Conservation (phyloP, 64 coral and sea anemone species). For the Montipora efflorescens region DNA sequence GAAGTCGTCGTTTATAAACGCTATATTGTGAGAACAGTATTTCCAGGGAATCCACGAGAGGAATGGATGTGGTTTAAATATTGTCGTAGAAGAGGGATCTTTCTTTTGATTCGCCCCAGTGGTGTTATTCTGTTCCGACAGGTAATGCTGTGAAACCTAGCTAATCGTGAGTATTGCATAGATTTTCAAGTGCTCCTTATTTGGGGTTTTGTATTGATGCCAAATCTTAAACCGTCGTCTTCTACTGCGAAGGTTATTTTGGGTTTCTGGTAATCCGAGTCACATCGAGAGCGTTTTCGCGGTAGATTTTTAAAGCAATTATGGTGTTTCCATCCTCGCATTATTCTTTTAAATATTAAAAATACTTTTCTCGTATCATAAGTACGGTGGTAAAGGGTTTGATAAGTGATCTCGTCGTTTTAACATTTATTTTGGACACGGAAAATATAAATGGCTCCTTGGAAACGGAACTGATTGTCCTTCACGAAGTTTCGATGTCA, state of each 20-base stretch:
- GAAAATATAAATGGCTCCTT: not conserved
- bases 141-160: constrained; percentile 46
- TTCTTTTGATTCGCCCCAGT: constrained; percentile 32
- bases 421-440: not conserved
- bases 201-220: not conserved
- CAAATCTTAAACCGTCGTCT: not conserved
- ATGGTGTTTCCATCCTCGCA: constrained; percentile 35
- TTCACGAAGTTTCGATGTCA: constrained; percentile 14
- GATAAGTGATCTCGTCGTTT: not conserved
- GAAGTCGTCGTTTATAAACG: constrained; percentile 32
- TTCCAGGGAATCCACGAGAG: constrained; percentile 79
- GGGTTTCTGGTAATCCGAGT: not conserved
- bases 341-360: constrained; percentile 33
- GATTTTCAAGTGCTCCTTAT: not conserved
- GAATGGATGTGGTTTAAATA: constrained; percentile 97
- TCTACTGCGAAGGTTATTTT: not conserved
- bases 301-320: not conserved
- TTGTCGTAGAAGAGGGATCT: constrained; percentile 90
- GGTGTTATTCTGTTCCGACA: constrained; percentile 70
- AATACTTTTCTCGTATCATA: not conserved
- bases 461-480: not conserved
- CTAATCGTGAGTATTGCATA: constrained; percentile 1
- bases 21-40: constrained; percentile 71
- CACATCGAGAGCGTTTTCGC: not conserved
- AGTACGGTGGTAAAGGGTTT: not conserved